phyloP scores from a whole-genome alignment of 2,113 vertebrate genomes.

The Hippocampus guttulatus region DNA sequence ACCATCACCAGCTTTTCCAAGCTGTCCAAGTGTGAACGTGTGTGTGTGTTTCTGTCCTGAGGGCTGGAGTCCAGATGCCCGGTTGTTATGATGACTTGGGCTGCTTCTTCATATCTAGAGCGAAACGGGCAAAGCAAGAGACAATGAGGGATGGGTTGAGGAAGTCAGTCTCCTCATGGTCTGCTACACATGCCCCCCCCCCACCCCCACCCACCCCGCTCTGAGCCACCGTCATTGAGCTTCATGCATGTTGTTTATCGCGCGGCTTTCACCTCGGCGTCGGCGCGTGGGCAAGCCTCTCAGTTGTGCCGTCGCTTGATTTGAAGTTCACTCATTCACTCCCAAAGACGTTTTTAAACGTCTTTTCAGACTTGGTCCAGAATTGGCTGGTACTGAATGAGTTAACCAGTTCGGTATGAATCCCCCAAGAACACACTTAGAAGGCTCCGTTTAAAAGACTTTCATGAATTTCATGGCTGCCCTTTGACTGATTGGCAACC shows the following conservation, averaged over 20 bases:
- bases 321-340: background rate
- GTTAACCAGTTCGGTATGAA: too few species aligned
- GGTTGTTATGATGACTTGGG: constrained; percentile 50
- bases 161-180: constrained; percentile 32
- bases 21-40: constrained; percentile 9
- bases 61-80: constrained; percentile 29
- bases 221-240: background rate
- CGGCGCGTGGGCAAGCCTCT: background rate
- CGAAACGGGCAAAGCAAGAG: constrained; percentile 11
- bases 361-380: too few species aligned
- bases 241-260: constrained; percentile 5
- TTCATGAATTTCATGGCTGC: too few species aligned
- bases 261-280: background rate
- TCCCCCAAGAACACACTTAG: too few species aligned
- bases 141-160: constrained; percentile 16
- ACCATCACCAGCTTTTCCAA: constrained; percentile 3
- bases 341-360: too few species aligned
- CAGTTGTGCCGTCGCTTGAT: constrained; percentile 1
- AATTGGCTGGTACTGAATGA: too few species aligned
- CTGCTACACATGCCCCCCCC: constrained; percentile 1
- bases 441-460: too few species aligned
- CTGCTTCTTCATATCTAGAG: constrained; percentile 15
- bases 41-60: constrained; percentile 29
- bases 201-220: constrained; percentile 3
- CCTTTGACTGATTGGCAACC: too few species aligned